Evolutionary conservation across 2,888 invertebrate genomes (phyloP).

Genomic region (Stenolophus ochropezus): DNA sequence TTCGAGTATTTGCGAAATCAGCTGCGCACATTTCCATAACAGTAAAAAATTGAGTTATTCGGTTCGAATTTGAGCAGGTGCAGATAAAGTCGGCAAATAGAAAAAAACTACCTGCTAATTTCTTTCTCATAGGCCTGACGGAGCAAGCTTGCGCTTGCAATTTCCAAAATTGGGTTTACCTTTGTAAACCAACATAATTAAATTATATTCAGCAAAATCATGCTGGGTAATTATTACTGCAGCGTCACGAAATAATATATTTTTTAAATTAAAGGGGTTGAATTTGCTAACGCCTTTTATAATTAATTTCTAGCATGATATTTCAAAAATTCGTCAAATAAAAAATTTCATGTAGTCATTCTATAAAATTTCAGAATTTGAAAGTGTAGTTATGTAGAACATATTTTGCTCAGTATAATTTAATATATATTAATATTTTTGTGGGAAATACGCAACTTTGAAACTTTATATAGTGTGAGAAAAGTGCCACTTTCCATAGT

Average conservation of each 20-base stretch:
- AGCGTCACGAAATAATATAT: background rate
- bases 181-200: background rate
- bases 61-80: background rate
- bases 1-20: background rate
- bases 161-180: background rate
- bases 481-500: too few species aligned
- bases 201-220: background rate
- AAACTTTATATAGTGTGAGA: too few species aligned
- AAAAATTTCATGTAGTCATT: too few species aligned
- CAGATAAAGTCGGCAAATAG: background rate
- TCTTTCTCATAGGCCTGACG: background rate
- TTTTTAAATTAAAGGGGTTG: background rate
- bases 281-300: background rate
- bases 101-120: background rate
- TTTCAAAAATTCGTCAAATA: background rate
- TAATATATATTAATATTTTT: too few species aligned
- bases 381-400: too few species aligned
- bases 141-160: background rate
- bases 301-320: background rate
- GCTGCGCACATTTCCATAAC: background rate
- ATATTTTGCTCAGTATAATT: too few species aligned
- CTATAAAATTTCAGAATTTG: too few species aligned
- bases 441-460: too few species aligned
- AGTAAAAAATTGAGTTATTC: background rate
- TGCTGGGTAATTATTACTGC: background rate